Base-by-base conservation (phyloP, 1,140 invertebrate genomes). In the Brachionus rubens region DNA sequence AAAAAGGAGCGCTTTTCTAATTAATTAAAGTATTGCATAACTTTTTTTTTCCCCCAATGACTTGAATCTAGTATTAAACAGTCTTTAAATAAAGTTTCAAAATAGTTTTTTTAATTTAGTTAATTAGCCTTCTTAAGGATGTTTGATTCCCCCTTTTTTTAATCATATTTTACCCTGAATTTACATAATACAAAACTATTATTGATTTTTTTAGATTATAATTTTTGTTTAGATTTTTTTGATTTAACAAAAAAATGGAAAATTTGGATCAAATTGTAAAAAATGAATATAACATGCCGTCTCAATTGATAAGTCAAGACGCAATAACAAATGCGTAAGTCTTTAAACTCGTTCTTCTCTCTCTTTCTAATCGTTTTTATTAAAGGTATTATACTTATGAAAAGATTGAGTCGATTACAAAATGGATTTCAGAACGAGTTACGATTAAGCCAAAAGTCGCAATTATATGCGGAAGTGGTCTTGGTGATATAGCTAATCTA, bases 401-500 rank as follows among this genome's bases (percentile, higher is more conserved):
- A 26, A 54, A 46, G 43, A 56, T 76, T 16, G 43, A 52, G 10
- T 24, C 14, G 3, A 76, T 76, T 28, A 28, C 72, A 24, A 62
- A 76, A 43, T 62, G 50, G 50, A 62, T 76, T 30, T 36, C 36
- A 30, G 30, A 47, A n/a, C 1, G 40, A 33, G 30, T 52, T 7
- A 19, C 24, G 16, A 21, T 41, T n/a, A 54, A 41, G 12, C 94
- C 94, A 10, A 88, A 88, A 80, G 89, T 98, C 79, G 94, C 91
- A 16, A 92, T 98, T 52, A 94, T 98, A 80, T 97, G 94, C 83
- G 95, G 95, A 6, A 93, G 93, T 19, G 95, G 95, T 79, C 87
- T 98, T 80, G 92, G 91, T 78, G 88, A 89, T 0, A 84, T 98
- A 21, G 93, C 91, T 5, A 91, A 96, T 59, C 86, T 87, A 9